Percentiles rank a stretch among this genome's conserved stretches.
These are phyloP conservation scores for Ctenopoma multispine DNA, from an alignment of 2,797 vertebrate species.

Conservation along the genomic window DNA sequence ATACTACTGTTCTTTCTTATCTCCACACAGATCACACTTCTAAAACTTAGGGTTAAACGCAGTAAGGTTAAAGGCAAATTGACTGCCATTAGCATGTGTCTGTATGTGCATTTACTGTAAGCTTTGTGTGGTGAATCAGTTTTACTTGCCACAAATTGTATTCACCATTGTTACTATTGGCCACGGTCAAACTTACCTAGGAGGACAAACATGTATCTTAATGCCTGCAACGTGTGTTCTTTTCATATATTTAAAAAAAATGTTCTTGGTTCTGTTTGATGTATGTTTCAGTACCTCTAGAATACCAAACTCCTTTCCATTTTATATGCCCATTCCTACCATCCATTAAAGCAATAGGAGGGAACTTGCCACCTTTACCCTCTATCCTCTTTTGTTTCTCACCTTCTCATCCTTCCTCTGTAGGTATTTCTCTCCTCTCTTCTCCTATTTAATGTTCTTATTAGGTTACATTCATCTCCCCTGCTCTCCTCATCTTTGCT, in stretches of 20 bases:
- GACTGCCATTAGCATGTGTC: too few relatives aligned
- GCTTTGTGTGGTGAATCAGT: too few relatives aligned
- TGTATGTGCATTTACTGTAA: constrained; percentile 10
- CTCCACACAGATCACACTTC: constrained; percentile 35
- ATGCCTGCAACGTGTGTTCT: too few relatives aligned
- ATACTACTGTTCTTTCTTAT: neutral
- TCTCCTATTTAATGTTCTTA: constrained; percentile 1
- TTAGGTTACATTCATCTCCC: constrained; percentile 26
- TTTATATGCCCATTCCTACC: neutral
- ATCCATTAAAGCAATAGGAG: neutral
- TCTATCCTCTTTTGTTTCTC: constrained; percentile 2
- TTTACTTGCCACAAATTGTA: too few relatives aligned
- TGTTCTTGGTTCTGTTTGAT: too few relatives aligned
- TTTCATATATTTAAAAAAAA: too few relatives aligned
- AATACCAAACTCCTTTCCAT: too few relatives aligned
- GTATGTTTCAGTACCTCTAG: too few relatives aligned
- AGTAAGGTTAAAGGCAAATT: constrained; percentile 37
- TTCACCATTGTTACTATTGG: too few relatives aligned
- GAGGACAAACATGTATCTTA: too few relatives aligned
- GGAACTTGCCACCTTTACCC: constrained; percentile 13
- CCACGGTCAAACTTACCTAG: too few relatives aligned
- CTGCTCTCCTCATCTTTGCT: constrained; percentile 24
- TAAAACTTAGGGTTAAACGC: constrained; percentile 12
- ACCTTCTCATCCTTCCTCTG: constrained; percentile 1
- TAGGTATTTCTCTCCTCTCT: neutral